A percentile compares a stretch with the other conserved stretches of the same genome.
Evolutionary conservation across 2,888 invertebrate genomes (phyloP).

Genomic region (Eristalis intricaria): DNA sequence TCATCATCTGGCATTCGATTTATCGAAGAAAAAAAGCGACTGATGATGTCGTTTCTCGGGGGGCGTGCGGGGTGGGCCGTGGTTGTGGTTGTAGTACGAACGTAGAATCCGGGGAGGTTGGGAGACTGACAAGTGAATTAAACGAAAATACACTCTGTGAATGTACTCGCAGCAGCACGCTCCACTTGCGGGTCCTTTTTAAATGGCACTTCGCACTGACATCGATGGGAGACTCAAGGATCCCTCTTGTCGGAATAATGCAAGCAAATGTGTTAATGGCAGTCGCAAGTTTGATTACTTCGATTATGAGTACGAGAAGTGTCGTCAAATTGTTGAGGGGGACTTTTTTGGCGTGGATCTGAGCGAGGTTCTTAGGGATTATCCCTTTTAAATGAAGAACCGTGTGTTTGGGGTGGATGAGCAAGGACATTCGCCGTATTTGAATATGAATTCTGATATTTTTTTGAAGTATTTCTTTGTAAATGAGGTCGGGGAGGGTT

Average conservation of each 20-base stretch:
- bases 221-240: conserved; percentile 39
- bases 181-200: neutral
- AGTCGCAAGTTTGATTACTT: conserved; percentile 31
- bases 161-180: neutral
- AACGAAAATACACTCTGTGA: neutral
- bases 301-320: neutral
- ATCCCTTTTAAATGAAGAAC: neutral
- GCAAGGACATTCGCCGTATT: too few species aligned
- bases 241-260: conserved; percentile 1
- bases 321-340: neutral
- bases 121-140: conserved; percentile 28
- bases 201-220: conserved; percentile 12
- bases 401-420: too few species aligned
- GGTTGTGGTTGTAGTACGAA: neutral
- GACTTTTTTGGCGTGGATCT: neutral
- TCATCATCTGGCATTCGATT: conserved; percentile 62
- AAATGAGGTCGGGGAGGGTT: too few species aligned
- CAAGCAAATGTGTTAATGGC: conserved; percentile 34
- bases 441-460: too few species aligned
- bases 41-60: neutral
- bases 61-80: neutral
- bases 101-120: neutral
- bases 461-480: too few species aligned
- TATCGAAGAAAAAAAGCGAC: conserved; percentile 15
- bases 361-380: neutral